Percentiles rank a stretch among this genome's conserved stretches.
Evolutionary conservation across 2,113 vertebrate genomes (phyloP).

Genomic region (Eleginops maclovinus): DNA sequence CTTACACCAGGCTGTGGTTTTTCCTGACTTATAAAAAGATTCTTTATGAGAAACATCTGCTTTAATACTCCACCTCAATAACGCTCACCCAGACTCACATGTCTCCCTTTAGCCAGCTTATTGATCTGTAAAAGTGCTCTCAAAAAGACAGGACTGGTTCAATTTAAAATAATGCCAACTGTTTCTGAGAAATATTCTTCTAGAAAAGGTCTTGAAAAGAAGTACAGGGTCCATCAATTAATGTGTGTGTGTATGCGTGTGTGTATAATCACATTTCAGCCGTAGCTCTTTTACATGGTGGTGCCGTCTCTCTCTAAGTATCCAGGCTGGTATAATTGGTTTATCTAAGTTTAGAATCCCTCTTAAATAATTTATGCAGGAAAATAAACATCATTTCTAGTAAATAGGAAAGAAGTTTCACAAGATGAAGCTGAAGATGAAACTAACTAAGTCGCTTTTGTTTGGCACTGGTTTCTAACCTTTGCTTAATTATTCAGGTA

Average conservation of each 20-base stretch:
- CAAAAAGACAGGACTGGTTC: background rate
- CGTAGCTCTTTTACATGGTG: no score
- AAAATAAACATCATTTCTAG: background rate
- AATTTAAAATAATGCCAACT: constrained; percentile 14
- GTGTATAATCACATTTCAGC: background rate
- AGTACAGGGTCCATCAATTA: background rate
- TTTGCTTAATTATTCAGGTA: constrained; percentile 64
- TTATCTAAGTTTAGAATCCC: no score
- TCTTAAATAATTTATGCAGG: background rate
- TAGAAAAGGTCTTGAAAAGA: background rate
- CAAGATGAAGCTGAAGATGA: no score
- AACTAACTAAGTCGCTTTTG: background rate
- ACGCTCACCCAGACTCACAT: background rate
- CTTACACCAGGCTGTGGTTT: no score
- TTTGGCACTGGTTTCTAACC: background rate
- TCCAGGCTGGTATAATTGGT: no score
- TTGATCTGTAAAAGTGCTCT: constrained; percentile 20
- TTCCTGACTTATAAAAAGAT: background rate
- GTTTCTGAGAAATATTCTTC: background rate
- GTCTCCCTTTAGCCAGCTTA: background rate
- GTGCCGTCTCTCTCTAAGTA: no score
- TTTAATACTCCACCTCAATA: background rate
- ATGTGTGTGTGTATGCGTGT: background rate
- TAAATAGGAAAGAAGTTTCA: no score
- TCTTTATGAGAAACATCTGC: background rate